Base-by-base conservation (phyloP, 2,888 invertebrate species). In the Tuta absoluta region DNA sequence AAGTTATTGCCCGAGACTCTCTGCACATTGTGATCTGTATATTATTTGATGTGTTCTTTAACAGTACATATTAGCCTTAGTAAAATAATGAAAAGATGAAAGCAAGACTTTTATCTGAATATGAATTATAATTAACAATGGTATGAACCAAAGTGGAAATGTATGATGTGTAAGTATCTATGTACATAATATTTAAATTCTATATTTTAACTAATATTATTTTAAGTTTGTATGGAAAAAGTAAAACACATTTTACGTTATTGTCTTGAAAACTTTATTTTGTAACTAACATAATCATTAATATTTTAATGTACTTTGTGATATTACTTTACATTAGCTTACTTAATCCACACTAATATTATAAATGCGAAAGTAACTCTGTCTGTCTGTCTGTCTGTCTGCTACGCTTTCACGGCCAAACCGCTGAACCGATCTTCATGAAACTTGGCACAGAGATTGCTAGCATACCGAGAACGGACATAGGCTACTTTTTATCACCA, bases 231-330 rank as follows among this genome's bases (percentile, higher is more conserved):
- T 45, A 45, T 41, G 41, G 41, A 41, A 41, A 41, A 45, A n/a
- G 45, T 45, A 45, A 45, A 45, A 45, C n/a, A 45, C 17, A 63
- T 69, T 66, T 69, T 71, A 67, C 71, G 23, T 73, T 70, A 62
- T 69, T 66, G 66, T 73, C 17, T 7, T n/a, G n/a, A 33, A 56
- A 19, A 56, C 38, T 63, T 63, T 56, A 56, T 63, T 66, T 69
- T 70, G 68, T 21, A 49, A 19, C 21, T 24, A 53, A 53, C 51
- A 23, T 53, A 24, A 77, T 79, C 74, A 79, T 64, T 69, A 67
- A 63, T 33, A n/a, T n/a, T n/a, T n/a, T n/a, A 67, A 66, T 67
- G 70, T 72, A 70, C 71, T 75, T 76, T 81, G 81, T 81, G 81
- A 81, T 81, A 81, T 75, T 72, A 74, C 67, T 74, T 77, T 72